Evolutionary conservation across 1,140 invertebrate genomes (phyloP), one percentile per base, ranked within the genome.

Genomic region (Sarcophaga peregrina): DNA sequence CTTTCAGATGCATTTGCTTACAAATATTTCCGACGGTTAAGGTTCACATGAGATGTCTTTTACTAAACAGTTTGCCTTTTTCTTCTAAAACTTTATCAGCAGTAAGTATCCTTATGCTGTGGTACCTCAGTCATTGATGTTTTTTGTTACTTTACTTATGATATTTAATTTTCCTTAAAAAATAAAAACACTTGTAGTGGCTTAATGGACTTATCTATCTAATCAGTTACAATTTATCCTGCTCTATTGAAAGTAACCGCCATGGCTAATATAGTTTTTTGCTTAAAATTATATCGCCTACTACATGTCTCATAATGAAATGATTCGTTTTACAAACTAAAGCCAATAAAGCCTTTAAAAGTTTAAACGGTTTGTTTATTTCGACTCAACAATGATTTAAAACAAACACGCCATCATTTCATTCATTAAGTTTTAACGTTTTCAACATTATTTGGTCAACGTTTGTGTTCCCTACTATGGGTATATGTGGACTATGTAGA

Each of bases 361-460:
- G 20, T 68, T 52, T 68, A 20, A 68, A 68, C 62, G 17, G 62
- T 68, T 20, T 68, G 4, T 25, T 13, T n/a, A 13, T n/a, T 7
- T n/a, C 15, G 20, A 20, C 62, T 20, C 62, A 68, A 68, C n/a
- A n/a, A 68, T 68, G 62, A 68, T 68, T 68, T 68, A 68, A 68
- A 68, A 68, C 62, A 78, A 78, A 78, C 75, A 78, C 75, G 47
- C 75, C 75, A 78, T 78, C 75, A 78, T 78, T 47, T 78, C 75
- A 78, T 78, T 78, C 75, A 78, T 78, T 78, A 78, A 25, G 47
- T 78, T 78, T 78, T 68, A 78, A 78, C 75, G 50, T 78, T 78
- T 78, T 78, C 25, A 37, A 78, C 48, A 52, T 78, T 78, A 78
- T 78, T 78, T 47, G 50, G 50, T 25, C n/a, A 78, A 78, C 20